Evolutionary conservation across 2,888 invertebrate species (phyloP).

Genomic region (Pharmacophagus antenor): DNA sequence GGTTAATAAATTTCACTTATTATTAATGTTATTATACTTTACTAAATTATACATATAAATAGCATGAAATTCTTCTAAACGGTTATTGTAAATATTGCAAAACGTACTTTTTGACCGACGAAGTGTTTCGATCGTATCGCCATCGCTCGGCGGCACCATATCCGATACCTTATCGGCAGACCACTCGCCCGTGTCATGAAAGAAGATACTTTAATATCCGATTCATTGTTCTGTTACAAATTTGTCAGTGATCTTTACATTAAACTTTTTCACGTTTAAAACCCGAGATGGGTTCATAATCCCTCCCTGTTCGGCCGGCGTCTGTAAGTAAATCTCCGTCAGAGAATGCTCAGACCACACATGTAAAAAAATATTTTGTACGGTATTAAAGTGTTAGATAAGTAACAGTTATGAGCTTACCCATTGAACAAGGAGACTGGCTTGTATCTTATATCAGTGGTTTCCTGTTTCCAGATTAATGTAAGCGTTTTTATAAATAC

Average conservation of each 20-base stretch:
- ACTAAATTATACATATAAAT: too few relatives aligned
- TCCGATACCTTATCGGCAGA: slow-evolving; percentile 57
- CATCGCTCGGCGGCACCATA: slow-evolving; percentile 43
- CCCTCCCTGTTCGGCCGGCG: slow-evolving; percentile 55
- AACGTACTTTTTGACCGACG: slow-evolving; percentile 14
- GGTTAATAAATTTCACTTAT: too few relatives aligned
- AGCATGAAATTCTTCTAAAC: too few relatives aligned
- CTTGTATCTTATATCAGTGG: slow-evolving; percentile 42
- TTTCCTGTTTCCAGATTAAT: slow-evolving; percentile 38
- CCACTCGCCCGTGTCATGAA: slow-evolving; percentile 77
- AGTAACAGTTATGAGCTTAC: slow-evolving; percentile 42
- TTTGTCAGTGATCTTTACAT: slow-evolving; percentile 81
- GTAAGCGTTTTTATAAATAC: neutral
- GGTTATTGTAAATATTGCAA: neutral
- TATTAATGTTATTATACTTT: too few relatives aligned
- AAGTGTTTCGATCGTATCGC: slow-evolving; percentile 21
- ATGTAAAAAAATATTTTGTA: slow-evolving; percentile 61
- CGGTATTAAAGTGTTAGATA: slow-evolving; percentile 46
- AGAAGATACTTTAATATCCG: slow-evolving; percentile 79
- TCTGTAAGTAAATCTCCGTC: slow-evolving; percentile 70
- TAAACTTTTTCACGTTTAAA: slow-evolving; percentile 76
- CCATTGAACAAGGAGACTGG: slow-evolving; percentile 40
- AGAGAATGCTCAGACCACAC: slow-evolving; percentile 68
- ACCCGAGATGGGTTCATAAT: slow-evolving; percentile 76
- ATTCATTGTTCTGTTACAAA: slow-evolving; percentile 81